Evolutionary conservation across 2,113 vertebrate species (phyloP).

Genomic region (Epinephelus moara): DNA sequence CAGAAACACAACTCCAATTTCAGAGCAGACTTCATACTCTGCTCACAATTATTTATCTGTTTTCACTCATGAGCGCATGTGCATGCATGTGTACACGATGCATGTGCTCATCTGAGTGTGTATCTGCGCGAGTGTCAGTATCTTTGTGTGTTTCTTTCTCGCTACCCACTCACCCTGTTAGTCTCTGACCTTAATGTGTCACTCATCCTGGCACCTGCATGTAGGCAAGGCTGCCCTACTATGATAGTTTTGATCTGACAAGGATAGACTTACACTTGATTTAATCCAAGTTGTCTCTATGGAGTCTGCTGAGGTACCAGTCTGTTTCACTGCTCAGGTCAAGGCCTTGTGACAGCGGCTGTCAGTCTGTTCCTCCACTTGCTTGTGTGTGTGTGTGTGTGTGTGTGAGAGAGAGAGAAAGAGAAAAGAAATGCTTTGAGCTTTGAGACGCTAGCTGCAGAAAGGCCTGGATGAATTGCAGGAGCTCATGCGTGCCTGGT

Average conservation of each 20-base stretch:
- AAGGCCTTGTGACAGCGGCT: conserved; percentile 70
- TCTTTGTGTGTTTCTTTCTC: conserved; percentile 32
- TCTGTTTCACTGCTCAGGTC: conserved; percentile 70
- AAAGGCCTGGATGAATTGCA: conserved; percentile 6
- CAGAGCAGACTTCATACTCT: neutral
- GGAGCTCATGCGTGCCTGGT: conserved; percentile 26
- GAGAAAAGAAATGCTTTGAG: conserved; percentile 6
- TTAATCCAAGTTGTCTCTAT: conserved; percentile 74
- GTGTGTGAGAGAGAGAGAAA: neutral
- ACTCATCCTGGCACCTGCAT: conserved; percentile 76
- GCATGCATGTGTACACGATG: neutral
- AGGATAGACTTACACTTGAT: conserved; percentile 77
- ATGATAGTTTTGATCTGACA: conserved; percentile 80
- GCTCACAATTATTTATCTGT: neutral
- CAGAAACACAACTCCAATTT: neutral
- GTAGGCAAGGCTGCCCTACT: conserved; percentile 66
- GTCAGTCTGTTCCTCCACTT: conserved; percentile 54
- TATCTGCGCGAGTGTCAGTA: neutral
- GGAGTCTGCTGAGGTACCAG: conserved; percentile 66
- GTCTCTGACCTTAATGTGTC: conserved; percentile 79
- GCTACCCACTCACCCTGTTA: conserved; percentile 40
- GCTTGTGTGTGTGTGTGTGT: conserved; percentile 9
- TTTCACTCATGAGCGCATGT: conserved; percentile 8
- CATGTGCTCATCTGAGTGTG: neutral
- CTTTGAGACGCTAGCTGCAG: neutral